These are phyloP conservation scores for Meles meles DNA, from an alignment of 2,113 vertebrate genomes.

Conservation along the genomic window DNA sequence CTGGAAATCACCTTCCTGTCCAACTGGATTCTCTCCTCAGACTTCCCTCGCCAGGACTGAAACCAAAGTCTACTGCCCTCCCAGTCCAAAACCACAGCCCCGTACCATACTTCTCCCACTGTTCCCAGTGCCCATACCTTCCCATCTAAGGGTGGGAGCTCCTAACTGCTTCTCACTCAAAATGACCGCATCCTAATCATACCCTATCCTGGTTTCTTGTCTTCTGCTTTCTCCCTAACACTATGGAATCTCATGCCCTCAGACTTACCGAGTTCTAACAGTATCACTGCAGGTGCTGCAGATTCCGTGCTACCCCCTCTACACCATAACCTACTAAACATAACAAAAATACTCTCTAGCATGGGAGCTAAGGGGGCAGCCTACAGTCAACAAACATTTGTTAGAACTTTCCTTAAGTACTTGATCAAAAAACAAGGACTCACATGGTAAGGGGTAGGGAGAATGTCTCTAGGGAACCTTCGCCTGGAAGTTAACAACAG, in stretches of 20 bases:
- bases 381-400: not conserved
- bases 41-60: not conserved
- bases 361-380: not conserved
- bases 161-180: not conserved
- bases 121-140: not conserved
- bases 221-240: not conserved
- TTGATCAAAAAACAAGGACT: not conserved
- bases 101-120: not conserved
- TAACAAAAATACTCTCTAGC: not conserved
- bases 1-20: not conserved
- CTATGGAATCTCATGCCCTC: rapidly evolving
- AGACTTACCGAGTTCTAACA: not conserved
- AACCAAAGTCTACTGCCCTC: not conserved
- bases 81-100: not conserved
- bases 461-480: not conserved
- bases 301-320: not conserved
- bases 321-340: not conserved
- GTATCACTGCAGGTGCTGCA: not conserved
- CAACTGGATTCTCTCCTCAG: not conserved
- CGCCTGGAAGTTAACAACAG: not conserved
- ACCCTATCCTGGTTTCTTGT: not conserved
- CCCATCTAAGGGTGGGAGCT: not conserved
- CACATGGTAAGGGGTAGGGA: not conserved
- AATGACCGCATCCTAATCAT: not conserved
- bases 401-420: not conserved